phyloP scores from a whole-genome alignment of 2,797 vertebrate species.

The Sebastes variabilis region DNA sequence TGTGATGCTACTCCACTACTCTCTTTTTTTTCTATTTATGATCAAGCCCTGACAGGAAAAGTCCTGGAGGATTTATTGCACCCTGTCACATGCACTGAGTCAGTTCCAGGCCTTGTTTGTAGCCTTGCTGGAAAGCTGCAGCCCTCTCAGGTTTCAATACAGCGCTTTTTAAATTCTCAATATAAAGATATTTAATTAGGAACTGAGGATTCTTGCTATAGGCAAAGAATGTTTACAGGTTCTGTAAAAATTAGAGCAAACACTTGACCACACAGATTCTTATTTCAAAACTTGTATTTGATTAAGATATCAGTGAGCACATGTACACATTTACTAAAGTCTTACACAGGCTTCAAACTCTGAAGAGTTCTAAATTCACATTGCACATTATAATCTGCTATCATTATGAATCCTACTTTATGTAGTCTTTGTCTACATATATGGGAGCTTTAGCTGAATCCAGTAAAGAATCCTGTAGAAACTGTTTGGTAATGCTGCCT shows the following conservation, averaged over 20 bases:
- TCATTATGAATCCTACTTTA: neutral
- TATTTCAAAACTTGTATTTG: neutral
- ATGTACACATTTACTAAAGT: neutral
- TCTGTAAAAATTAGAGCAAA: neutral
- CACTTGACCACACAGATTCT: neutral
- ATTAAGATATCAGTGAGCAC: neutral
- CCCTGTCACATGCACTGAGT: conserved; percentile 52
- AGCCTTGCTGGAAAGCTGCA: conserved; percentile 32
- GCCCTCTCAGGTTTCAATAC: conserved; percentile 21
- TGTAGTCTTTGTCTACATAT: neutral
- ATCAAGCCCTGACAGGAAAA: conserved; percentile 77
- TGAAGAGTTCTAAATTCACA: neutral
- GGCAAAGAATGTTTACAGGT: neutral
- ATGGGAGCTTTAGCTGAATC: neutral
- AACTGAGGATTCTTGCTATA: neutral
- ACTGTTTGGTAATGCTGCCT: neutral
- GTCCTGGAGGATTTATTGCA: conserved; percentile 64
- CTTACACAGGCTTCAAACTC: neutral
- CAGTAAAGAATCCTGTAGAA: neutral
- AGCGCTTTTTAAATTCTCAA: neutral
- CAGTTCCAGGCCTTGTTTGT: conserved; percentile 43
- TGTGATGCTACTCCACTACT: conserved; percentile 52
- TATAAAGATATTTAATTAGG: neutral
- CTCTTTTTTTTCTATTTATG: conserved; percentile 30
- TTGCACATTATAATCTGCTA: neutral